Percentiles rank a stretch among this genome's conserved stretches.
These are phyloP conservation scores for Sthenelais limicola DNA, from an alignment of 2,888 invertebrate species.

Conservation along the genomic window DNA sequence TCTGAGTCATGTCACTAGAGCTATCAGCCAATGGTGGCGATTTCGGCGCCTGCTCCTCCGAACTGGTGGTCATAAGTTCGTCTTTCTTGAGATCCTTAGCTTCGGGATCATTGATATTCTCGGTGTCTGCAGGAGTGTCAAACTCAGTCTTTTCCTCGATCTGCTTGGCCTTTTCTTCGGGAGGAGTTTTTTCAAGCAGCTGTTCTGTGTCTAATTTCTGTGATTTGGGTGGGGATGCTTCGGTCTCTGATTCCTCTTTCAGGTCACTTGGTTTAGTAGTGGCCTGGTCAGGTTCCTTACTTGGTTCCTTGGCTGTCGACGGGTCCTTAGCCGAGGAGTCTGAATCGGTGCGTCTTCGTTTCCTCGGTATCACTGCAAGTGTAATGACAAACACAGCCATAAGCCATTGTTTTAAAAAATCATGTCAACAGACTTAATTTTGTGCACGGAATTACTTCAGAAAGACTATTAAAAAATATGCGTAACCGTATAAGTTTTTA, in stretches of 20 bases:
- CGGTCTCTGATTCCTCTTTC: background rate
- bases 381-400: no score
- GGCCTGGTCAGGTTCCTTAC: background rate
- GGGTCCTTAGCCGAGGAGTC: slow-evolving; percentile 9
- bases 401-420: no score
- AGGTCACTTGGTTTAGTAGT: background rate
- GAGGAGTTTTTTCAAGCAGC: background rate
- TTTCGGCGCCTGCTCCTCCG: background rate
- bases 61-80: background rate
- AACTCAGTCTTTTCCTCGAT: background rate
- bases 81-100: no score
- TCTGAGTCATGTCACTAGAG: background rate
- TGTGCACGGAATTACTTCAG: no score
- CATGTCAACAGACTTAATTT: no score
- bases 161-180: background rate
- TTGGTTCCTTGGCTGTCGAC: background rate
- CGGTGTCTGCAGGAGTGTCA: no score
- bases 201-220: background rate
- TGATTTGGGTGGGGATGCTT: background rate
- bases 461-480: no score
- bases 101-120: no score
- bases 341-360: slow-evolving; percentile 40
- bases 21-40: background rate
- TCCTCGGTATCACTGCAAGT: slow-evolving; percentile 29
- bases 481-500: no score